Percentiles rank a stretch among this genome's conserved stretches.
Evolutionary conservation across 23 tunicate species (phyloP).

Genomic region (Botrylloides violaceus): DNA sequence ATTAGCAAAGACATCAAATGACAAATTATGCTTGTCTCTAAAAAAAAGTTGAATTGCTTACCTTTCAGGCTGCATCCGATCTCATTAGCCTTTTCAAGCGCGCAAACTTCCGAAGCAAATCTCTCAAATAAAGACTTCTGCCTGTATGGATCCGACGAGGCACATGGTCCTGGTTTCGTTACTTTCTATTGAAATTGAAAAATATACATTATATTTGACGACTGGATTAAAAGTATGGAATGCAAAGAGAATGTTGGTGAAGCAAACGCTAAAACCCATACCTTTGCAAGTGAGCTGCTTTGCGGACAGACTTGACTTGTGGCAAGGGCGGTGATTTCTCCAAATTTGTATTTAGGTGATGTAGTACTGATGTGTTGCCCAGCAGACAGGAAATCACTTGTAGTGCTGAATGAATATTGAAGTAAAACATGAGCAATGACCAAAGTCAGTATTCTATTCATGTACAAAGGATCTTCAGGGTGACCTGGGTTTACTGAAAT

Average conservation of each 20-base stretch:
- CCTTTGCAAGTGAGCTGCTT: background rate
- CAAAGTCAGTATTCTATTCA: no score
- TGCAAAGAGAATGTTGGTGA: background rate
- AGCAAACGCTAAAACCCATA: background rate
- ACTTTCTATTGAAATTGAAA: background rate
- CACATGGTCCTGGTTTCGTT: background rate
- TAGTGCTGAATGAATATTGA: no score
- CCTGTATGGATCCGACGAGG: background rate
- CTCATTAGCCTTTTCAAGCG: background rate
- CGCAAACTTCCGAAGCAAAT: constrained; percentile 16
- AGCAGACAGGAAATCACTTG: no score
- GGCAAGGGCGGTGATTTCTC: background rate
- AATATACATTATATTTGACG: background rate
- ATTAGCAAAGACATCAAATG: background rate
- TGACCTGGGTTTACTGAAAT: no score
- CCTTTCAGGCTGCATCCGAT: background rate
- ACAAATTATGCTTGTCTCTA: background rate
- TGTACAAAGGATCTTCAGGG: no score
- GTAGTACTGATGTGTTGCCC: no score
- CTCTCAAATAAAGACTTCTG: constrained; percentile 5
- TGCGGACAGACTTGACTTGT: background rate
- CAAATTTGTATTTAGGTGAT: background rate
- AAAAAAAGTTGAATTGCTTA: background rate
- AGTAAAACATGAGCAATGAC: no score
- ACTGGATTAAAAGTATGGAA: no score